These are phyloP conservation scores for Lobophora halterata DNA, from an alignment of 2,888 invertebrate species.

Conservation along the genomic window DNA sequence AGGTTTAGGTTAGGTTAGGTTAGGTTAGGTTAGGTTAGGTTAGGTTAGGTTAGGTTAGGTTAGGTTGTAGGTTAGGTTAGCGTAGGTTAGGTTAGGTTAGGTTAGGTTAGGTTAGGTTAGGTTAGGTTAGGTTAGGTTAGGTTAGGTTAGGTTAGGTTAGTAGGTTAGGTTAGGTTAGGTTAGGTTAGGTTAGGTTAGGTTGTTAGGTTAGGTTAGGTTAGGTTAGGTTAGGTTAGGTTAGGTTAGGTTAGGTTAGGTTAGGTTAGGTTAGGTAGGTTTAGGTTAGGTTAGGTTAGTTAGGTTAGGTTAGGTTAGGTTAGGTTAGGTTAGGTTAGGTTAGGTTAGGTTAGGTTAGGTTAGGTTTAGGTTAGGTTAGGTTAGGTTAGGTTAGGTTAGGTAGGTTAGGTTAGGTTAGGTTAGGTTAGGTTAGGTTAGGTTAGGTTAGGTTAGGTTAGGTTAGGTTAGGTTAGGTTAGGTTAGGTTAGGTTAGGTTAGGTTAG, in stretches of 20 bases:
- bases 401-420: conserved; percentile 26
- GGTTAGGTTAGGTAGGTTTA: conserved; percentile 21
- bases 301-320: conserved; percentile 28
- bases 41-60: conserved; percentile 27
- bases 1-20: conserved; percentile 16
- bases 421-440: conserved; percentile 28
- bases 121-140: conserved; percentile 20
- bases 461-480: conserved; percentile 24
- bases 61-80: conserved; percentile 18
- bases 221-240: conserved; percentile 24
- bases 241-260: conserved; percentile 20
- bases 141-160: conserved; percentile 26
- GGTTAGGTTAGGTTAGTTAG: conserved; percentile 30
- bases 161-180: conserved; percentile 35
- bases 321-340: conserved; percentile 27
- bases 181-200: conserved; percentile 36
- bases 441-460: conserved; percentile 28
- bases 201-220: conserved; percentile 23
- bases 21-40: conserved; percentile 12
- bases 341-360: conserved; percentile 30
- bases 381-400: conserved; percentile 33
- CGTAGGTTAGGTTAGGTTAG: conserved; percentile 13
- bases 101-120: conserved; percentile 25
- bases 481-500: conserved; percentile 22
- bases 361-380: conserved; percentile 33